Percentiles rank a stretch among this genome's conserved stretches.
Evolutionary conservation across 2,797 vertebrate genomes (phyloP).

Genomic region (Thaleichthys pacificus): DNA sequence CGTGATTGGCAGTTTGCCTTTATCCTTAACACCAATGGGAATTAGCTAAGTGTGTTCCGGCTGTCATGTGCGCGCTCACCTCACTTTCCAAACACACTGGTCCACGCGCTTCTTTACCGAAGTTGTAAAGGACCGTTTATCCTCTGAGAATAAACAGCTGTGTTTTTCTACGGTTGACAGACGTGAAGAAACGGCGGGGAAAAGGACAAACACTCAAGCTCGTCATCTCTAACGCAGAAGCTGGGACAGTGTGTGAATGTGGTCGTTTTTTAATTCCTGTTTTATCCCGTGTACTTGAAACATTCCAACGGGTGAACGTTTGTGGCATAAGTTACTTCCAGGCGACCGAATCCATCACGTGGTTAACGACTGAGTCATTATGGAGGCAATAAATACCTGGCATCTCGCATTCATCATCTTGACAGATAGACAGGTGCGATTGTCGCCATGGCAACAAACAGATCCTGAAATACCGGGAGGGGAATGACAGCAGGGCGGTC

Average conservation of each 20-base stretch:
- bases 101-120: neutral
- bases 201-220: neutral
- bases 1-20: slow-evolving; percentile 1
- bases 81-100: neutral
- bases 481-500: too few species aligned
- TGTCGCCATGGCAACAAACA: neutral
- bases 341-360: neutral
- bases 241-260: neutral
- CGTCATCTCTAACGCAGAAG: neutral
- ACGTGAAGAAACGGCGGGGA: neutral
- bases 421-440: neutral
- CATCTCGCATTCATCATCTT: neutral
- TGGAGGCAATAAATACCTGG: neutral
- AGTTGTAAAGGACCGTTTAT: too few species aligned
- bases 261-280: neutral
- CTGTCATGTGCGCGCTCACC: neutral
- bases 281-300: neutral
- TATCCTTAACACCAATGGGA: slow-evolving; percentile 1
- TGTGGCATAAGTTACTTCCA: neutral
- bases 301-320: neutral
- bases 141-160: neutral
- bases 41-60: neutral
- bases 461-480: neutral
- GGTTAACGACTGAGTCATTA: neutral
- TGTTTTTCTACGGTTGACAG: neutral